Evolutionary conservation across 2,888 invertebrate species (phyloP).

Genomic region (Scaptomyza caliginosa): DNA sequence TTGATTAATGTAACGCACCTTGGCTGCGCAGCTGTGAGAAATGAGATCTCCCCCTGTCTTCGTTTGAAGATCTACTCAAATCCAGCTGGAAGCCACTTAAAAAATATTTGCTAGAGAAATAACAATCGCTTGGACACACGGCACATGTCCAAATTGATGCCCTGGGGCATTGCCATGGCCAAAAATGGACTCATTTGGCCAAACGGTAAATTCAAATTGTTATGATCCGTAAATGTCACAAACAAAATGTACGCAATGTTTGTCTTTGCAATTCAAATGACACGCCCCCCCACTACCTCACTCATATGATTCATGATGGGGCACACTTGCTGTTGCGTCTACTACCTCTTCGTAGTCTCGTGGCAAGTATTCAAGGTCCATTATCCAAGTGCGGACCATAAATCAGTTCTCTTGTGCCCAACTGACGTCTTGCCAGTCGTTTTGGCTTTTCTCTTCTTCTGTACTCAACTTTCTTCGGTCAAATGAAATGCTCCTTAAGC

Average conservation of each 20-base stretch:
- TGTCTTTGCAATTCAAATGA: slow-evolving; percentile 58
- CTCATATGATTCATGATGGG: slow-evolving; percentile 41
- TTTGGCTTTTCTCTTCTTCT: slow-evolving; percentile 48
- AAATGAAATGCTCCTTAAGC: slow-evolving; percentile 77
- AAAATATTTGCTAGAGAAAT: slow-evolving; percentile 64
- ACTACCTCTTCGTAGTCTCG: neutral
- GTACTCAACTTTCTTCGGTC: slow-evolving; percentile 70
- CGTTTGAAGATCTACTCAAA: slow-evolving; percentile 11
- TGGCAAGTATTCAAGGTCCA: slow-evolving; percentile 53
- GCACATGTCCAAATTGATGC: slow-evolving; percentile 83
- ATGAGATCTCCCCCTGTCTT: neutral
- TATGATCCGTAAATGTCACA: slow-evolving; percentile 84
- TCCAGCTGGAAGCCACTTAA: slow-evolving; percentile 66
- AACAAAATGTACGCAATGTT: slow-evolving; percentile 61
- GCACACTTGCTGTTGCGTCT: slow-evolving; percentile 40
- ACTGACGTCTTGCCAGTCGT: slow-evolving; percentile 13
- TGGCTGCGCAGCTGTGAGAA: slow-evolving; percentile 53
- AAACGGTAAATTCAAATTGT: slow-evolving; percentile 80
- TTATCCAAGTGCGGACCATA: slow-evolving; percentile 53
- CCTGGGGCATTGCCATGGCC: slow-evolving; percentile 77
- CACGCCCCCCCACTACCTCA: neutral
- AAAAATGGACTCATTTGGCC: slow-evolving; percentile 78
- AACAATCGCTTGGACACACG: slow-evolving; percentile 51
- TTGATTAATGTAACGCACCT: slow-evolving; percentile 80
- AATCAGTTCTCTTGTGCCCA: slow-evolving; percentile 24